Base-by-base conservation (phyloP, 1,140 invertebrate genomes). In the Charaxes varanes region DNA sequence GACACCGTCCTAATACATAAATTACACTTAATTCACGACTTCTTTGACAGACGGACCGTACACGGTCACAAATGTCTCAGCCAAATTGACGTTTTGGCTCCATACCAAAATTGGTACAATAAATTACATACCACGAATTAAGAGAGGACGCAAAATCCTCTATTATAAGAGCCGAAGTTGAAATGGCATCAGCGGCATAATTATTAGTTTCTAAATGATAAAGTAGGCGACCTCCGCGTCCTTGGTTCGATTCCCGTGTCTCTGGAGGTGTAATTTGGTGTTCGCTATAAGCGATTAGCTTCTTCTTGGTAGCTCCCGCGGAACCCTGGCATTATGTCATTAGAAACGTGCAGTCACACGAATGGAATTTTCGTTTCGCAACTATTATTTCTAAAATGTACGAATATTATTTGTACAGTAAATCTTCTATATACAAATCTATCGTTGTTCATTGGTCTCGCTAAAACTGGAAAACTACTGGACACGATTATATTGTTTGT, bases 201-300 rank as follows among this genome's bases (percentile, higher is more conserved):
- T 82, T 66, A 74, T 80, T 80, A 78, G 67, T 56, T 60, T 56
- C 55, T 68, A 79, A 78, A 80, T 77, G 74, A 82, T 82, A 76
- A 78, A 68, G 62, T 55, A 55, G 53, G 55, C 55, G 76, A 74
- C 78, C 76, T 51, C 41, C 41, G 59, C 65, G 78, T 73, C 78
- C 78, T 82, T 79, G 77, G 61, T 58, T 61, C 60, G 76, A 69
- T 61, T 73, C 68, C 71, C 67, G 74, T 82, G 78, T 82, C 78
- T 78, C 66, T 80, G 73, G 41, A 67, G 45, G 63, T 79, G 64
- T 76, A 82, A 82, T 82, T 82, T 82, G 48, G 49, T 54, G 53
- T 78, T 78, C 73, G 58, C 60, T 52, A 67, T 71, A 77, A 73
- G 45, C 73, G 73, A 80, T 82, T 82, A 82, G 51, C 53, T 44